These are phyloP conservation scores for Eunapius fragilis DNA, from an alignment of 37 sponge, comb jelly and placozoan species.

Conservation along the genomic window DNA sequence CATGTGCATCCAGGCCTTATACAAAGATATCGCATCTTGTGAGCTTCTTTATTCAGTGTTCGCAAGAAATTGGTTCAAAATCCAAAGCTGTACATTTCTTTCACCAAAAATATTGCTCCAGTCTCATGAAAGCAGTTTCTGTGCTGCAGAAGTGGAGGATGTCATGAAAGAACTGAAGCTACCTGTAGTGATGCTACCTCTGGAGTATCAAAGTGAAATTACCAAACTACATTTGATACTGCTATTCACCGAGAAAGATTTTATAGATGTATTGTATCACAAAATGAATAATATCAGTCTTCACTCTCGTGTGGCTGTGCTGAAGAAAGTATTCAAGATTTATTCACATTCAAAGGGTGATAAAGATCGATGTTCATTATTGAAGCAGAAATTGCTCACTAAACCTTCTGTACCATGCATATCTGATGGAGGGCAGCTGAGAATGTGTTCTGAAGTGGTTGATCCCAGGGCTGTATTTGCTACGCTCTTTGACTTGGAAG, in stretches of 20 bases:
- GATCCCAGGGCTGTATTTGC: slow-evolving; percentile 26
- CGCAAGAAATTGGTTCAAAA: slow-evolving; percentile 16
- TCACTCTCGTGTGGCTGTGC: no score
- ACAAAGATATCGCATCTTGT: not conserved
- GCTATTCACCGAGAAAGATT: no score
- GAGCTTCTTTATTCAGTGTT: slow-evolving; percentile 36
- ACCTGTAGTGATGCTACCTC: slow-evolving; percentile 9
- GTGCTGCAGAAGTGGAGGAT: not conserved
- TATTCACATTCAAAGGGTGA: not conserved
- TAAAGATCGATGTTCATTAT: not conserved
- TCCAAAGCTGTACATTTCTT: slow-evolving; percentile 22
- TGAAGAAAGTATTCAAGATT: not conserved
- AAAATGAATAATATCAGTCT: no score
- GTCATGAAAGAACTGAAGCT: slow-evolving; percentile 7
- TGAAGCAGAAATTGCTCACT: not conserved
- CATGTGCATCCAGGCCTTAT: not conserved
- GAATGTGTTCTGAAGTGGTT: slow-evolving; percentile 19
- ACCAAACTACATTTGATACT: no score
- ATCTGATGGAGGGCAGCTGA: slow-evolving; percentile 38
- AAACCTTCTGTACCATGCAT: slow-evolving; percentile 47
- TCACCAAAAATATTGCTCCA: slow-evolving; percentile 16
- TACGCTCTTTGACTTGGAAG: slow-evolving; percentile 34
- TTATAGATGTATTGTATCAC: no score
- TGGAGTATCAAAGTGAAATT: not conserved
- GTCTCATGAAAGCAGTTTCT: not conserved